These are phyloP conservation scores for Drosophila kikkawai DNA, from an alignment of 1,140 invertebrate species.

Conservation along the genomic window DNA sequence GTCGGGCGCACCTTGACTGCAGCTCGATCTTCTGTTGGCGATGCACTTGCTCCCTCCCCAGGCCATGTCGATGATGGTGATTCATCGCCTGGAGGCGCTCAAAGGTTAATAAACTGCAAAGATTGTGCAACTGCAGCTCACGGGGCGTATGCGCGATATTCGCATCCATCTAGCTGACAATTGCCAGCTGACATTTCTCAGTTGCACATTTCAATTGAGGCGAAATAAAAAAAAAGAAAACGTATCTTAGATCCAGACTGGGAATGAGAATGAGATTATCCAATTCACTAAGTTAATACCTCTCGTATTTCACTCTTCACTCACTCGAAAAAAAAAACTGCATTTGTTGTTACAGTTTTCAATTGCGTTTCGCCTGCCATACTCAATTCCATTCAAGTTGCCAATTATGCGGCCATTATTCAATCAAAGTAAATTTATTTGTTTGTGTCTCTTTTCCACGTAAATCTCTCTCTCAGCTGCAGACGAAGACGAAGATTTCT, in stretches of 20 bases:
- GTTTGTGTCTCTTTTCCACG: conserved; percentile 83
- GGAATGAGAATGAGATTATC: conserved; percentile 75
- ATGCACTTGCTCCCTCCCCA: conserved; percentile 47
- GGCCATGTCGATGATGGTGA: conserved; percentile 5
- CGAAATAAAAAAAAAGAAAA: conserved; percentile 60
- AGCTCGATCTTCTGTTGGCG: conserved; percentile 27
- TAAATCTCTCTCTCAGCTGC: conserved; percentile 55
- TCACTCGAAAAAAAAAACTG: conserved; percentile 2
- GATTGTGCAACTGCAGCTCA: conserved; percentile 42
- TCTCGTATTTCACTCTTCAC: conserved; percentile 6
- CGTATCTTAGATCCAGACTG: conserved; percentile 43
- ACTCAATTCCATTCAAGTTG: conserved; percentile 85
- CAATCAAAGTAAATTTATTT: conserved; percentile 85
- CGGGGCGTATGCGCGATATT: conserved; percentile 71
- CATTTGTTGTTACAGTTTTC: conserved; percentile 59
- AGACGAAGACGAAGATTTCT: conserved; percentile 16
- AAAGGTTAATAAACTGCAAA: conserved; percentile 73
- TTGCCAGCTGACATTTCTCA: conserved; percentile 80
- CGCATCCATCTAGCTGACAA: conserved; percentile 81
- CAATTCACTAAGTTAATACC: conserved; percentile 79
- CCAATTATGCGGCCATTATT: conserved; percentile 84
- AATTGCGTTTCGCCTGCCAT: conserved; percentile 80
- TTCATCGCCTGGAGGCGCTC: conserved; percentile 36
- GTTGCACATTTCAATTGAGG: conserved; percentile 85
- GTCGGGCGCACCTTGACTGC: conserved; percentile 42